Evolutionary conservation across 2,797 vertebrate genomes (phyloP), one percentile per base, ranked within the genome.

Genomic region (Leptoclinus maculatus): DNA sequence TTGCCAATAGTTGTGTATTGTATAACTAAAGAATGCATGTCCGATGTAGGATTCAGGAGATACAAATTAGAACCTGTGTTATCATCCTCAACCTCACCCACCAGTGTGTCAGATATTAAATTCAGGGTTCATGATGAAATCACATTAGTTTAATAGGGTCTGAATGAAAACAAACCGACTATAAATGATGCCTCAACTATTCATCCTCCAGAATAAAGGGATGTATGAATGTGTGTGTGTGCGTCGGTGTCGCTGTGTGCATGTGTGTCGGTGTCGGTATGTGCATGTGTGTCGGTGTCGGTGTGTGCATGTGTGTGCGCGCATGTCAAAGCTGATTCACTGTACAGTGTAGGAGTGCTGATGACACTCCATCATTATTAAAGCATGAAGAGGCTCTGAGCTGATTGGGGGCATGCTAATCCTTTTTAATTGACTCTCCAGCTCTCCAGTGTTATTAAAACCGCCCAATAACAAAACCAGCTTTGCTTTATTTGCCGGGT

Each of bases 341-440:
- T 77, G 79, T 75, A 79, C 77, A 85, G 84, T 80, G 93, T 90
- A 89, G 89, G 92, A 90, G 92, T 91, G 82, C 82, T 88, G 83
- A 90, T 91, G 91, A 92, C 88, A 89, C 91, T 93, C 83, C 74
- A 90, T 90, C 90, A 92, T 92, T 88, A 93, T 90, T 89, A 89
- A 84, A 92, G 91, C 85, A 84, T 89, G 88, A 89, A 90, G 91
- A 90, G 91, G 81, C 84, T 90, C 71, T 79, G 86, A 87, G 91
- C 87, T 90, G 89, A 90, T 92, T 92, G 90, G 89, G 89, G 90
- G 73, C 88, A 86, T 83, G 84, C 79, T 91, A 93, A 93, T 94
- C 91, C 91, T 87, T 89, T 89, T 92, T 92, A 94, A 93, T 93
- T 94, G 91, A 91, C 92, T 93, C 90, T 91, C 88, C 76, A 89